Conservation (phyloP, 2,888 invertebrate species). For the Drosophila yooni region DNA sequence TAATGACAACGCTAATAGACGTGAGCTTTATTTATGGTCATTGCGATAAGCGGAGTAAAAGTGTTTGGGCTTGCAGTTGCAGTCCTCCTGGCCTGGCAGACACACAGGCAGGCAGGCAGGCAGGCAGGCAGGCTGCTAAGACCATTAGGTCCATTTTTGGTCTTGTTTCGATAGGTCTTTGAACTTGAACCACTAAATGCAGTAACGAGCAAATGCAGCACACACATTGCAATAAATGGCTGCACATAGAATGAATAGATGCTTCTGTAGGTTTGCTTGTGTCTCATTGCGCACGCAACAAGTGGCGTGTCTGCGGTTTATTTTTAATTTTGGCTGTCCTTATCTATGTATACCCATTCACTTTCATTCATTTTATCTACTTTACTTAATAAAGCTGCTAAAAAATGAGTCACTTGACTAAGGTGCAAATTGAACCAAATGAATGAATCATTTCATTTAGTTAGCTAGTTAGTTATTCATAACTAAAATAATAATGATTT, state of each 20-base stretch:
- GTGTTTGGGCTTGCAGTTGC: conserved; percentile 46
- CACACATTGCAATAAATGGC: not conserved
- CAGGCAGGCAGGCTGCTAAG: not conserved
- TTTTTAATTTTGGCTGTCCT: not conserved
- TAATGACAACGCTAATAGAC: conserved; percentile 59
- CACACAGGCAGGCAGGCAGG: conserved; percentile 8
- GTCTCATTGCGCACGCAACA: conserved; percentile 1
- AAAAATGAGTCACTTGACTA: not conserved
- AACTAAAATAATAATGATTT: not conserved
- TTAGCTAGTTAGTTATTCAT: not conserved
- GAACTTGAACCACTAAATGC: conserved; percentile 38
- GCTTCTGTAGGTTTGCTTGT: not conserved
- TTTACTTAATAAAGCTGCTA: not conserved
- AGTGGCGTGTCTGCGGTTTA: not conserved
- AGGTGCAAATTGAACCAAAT: not conserved
- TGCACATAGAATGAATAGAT: not conserved
- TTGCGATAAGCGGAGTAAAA: conserved; percentile 72
- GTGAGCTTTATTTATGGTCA: conserved; percentile 68
- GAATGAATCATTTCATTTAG: not conserved
- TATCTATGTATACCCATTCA: not conserved
- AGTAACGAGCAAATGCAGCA: conserved; percentile 11
- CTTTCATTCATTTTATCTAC: not conserved
- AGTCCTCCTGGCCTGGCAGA: not conserved
- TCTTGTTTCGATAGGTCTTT: conserved; percentile 41
- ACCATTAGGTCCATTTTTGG: conserved; percentile 29